Percentiles rank a stretch among this genome's conserved stretches.
phyloP scores from a whole-genome alignment of 2,888 invertebrate genomes.

The Vanessa cardui region DNA sequence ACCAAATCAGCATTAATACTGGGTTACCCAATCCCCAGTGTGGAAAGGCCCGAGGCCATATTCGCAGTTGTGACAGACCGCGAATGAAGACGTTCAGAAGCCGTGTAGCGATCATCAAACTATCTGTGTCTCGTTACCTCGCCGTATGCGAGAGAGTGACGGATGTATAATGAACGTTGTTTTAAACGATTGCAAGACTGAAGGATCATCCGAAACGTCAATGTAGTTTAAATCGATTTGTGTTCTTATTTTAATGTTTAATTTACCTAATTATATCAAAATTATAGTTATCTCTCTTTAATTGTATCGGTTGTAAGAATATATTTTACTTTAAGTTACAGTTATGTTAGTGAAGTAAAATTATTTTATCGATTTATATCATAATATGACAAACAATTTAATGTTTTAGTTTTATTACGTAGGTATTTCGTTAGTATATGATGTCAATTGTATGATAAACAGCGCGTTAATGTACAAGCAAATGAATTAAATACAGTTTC shows the following conservation, averaged over 20 bases:
- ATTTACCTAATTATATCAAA: conserved; percentile 2
- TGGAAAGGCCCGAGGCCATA: conserved; percentile 47
- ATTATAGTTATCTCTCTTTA: not conserved
- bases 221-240: conserved; percentile 23
- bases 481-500: not conserved
- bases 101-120: conserved; percentile 34
- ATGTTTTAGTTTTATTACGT: not conserved
- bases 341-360: conserved; percentile 15
- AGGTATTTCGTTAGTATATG: not conserved
- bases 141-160: conserved; percentile 28
- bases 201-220: conserved; percentile 25
- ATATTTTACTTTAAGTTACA: conserved; percentile 17
- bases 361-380: not conserved
- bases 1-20: conserved; percentile 65
- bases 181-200: conserved; percentile 32
- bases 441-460: not conserved
- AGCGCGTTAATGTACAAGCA: not conserved
- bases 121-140: conserved; percentile 18
- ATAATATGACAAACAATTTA: not conserved
- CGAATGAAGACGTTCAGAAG: conserved; percentile 47
- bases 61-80: conserved; percentile 73
- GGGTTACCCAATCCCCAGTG: conserved; percentile 37
- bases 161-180: conserved; percentile 26
- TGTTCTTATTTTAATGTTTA: conserved; percentile 23
- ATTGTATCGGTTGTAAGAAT: not conserved